Evolutionary conservation across 2,797 vertebrate genomes (phyloP).

Genomic region (Darevskia mixta): DNA sequence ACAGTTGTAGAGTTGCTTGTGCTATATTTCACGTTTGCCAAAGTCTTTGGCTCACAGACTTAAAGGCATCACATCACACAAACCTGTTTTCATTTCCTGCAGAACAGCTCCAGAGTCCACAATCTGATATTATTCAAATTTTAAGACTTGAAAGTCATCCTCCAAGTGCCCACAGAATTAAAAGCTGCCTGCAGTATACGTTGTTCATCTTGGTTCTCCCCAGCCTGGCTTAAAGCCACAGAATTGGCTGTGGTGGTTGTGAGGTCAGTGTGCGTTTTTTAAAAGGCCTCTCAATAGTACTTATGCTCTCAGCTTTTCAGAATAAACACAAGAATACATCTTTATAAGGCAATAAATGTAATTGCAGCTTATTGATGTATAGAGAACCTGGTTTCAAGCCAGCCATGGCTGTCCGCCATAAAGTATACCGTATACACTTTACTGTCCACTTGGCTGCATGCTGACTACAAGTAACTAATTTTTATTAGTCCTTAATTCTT

Average conservation of each 20-base stretch:
- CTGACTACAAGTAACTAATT: conserved; percentile 34
- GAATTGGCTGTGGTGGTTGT: background rate
- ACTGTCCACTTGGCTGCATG: background rate
- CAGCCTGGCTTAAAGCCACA: background rate
- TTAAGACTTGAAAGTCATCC: background rate
- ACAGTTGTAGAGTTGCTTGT: background rate
- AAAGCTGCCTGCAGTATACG: background rate
- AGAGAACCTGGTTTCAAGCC: conserved; percentile 10
- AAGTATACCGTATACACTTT: conserved; percentile 12
- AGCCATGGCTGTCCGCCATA: accelerated
- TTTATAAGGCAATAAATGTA: conserved; percentile 44
- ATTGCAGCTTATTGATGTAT: background rate
- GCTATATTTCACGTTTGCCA: background rate
- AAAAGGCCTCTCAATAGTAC: conserved; percentile 4
- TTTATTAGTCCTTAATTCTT: conserved; percentile 33
- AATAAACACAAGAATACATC: conserved; percentile 36
- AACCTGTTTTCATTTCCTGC: background rate
- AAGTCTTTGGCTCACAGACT: background rate
- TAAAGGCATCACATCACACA: background rate
- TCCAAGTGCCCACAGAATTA: background rate
- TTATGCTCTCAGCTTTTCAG: conserved; percentile 31
- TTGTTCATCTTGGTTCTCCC: background rate
- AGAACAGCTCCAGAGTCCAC: background rate
- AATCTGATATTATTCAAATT: background rate
- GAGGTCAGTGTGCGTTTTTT: background rate